Base-by-base conservation (phyloP, 2,797 vertebrate genomes). In the Fratercula arctica region DNA sequence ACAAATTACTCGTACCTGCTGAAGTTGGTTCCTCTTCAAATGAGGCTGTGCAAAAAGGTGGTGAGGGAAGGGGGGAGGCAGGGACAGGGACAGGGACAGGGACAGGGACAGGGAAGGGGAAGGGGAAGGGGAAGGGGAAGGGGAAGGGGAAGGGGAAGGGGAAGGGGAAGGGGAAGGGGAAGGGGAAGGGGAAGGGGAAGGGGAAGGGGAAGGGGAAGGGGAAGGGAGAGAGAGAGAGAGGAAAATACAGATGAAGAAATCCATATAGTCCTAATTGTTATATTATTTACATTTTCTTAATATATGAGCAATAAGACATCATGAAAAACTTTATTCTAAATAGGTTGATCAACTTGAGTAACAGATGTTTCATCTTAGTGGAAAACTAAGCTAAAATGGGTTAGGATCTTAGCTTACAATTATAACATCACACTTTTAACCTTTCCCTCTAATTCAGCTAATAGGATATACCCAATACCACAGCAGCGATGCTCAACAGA, bases 1-100 rank as follows among this genome's bases (percentile, higher is more conserved):
- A 20, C 50, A 64, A 94, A 81, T 54, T 39, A 76, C 45, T 83
- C 68, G 35, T 97, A 98, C 98, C 98, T 98, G 97, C 74, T 85
- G 97, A 95, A 61, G 98, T 98, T 80, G 98, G 95, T 11, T 98
- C 97, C 93, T 98, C 98, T 96, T 98, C 98, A 82, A 97, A 51
- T 59, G 97, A 96, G 70, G 94, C 97, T 97, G 39, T 85, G 54
- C 73, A 92, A 77, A 75, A 91, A 43, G 53, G 70, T 3, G 8
- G 14, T 8, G 12, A 60, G 68, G 70, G 50, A 2, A 15, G 13
- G 20, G 24, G 31, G 4, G 21, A n/a, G 18, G 13, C 1, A 21
- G 53, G 39, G 16, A n/a, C 13, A 66, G 28, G 67, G 35, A 57
- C 11, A 41, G 39, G 41, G 41, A 43, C 20, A 66, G 26, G 67